Base-by-base conservation (phyloP, 30 jellyfish, hydroid and myxozoan species). In the Aurelia sp. region DNA sequence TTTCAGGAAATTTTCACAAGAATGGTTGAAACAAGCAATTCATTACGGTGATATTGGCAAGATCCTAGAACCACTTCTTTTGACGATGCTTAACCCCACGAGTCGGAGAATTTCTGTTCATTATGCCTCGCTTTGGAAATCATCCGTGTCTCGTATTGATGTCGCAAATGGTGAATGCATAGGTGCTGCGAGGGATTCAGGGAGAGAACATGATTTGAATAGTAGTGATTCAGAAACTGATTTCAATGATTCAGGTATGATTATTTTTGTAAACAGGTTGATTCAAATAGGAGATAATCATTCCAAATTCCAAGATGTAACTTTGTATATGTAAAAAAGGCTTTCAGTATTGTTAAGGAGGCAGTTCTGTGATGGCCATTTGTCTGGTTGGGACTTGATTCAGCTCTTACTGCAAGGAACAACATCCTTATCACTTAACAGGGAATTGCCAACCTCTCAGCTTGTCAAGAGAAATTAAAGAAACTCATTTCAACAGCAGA, bases 11-110 rank as follows among this genome's bases (percentile, higher is more conserved):
- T 31, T 63, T 53, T 78, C 91, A 5, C 79, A 87, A 64, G 74
- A 93, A 53, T 93, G 98, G 98, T 80, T 93, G 67, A 72, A 72
- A 59, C 98, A 93, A 72, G 89, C 97, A 4, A 72, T 85, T 21
- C 96, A 87, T 68, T 88, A 66, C 55, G 98, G 98, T 21, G 98
- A 93, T 60, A 88, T 93, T 38, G 98, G 98, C 33, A 68, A 97
- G 51, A 40, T 93, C 4, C 41, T 87, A 13, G 98, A 93, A 86
- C 96, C 96, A 20, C 62, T 93, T 16, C 69, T 93, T 51, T 55
- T 93, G 10, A 78, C 91, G 44, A 74, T 93, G 93, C 94, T 93
- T 57, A 83, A 88, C 51, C 98, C 98, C 18, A 16, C 94, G 31
- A 93, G 97, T 77, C 40, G 96, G 33, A 60, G 98, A 44, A 87